phyloP scores from a whole-genome alignment of 2,113 vertebrate species.

The Tachuris rubrigastra region DNA sequence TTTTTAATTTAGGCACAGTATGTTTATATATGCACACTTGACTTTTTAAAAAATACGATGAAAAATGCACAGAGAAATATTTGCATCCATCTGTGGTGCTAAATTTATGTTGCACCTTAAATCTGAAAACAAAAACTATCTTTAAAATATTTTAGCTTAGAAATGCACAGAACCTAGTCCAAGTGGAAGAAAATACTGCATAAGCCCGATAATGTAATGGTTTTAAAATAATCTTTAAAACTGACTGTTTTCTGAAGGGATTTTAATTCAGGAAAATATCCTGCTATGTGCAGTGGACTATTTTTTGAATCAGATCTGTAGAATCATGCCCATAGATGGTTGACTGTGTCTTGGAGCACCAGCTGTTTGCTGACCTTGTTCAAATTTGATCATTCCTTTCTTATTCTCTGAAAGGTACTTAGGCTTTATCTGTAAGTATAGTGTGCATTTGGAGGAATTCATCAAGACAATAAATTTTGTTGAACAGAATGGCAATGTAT shows the following conservation, averaged over 20 bases:
- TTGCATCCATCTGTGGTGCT: neutral
- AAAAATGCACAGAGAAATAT: neutral
- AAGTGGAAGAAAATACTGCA: neutral
- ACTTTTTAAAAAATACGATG: neutral
- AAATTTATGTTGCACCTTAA: neutral
- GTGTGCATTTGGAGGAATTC: neutral
- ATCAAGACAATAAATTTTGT: neutral
- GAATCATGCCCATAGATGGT: neutral
- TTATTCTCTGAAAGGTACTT: neutral
- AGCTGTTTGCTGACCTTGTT: neutral
- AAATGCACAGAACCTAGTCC: neutral
- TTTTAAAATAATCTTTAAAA: neutral
- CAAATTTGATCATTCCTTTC: neutral
- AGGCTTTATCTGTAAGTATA: neutral
- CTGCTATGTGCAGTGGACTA: neutral
- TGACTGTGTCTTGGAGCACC: neutral
- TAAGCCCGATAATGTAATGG: neutral
- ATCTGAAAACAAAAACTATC: neutral
- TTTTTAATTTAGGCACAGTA: neutral
- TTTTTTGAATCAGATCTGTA: neutral
- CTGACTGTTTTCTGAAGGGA: neutral
- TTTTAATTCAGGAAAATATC: neutral
- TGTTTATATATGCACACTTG: neutral
- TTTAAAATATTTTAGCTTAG: neutral
- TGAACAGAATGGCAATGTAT: neutral